Percentiles rank a stretch among this genome's conserved stretches.
These are phyloP conservation scores for Melangyna quadrimaculata DNA, from an alignment of 2,888 invertebrate genomes.

Conservation along the genomic window DNA sequence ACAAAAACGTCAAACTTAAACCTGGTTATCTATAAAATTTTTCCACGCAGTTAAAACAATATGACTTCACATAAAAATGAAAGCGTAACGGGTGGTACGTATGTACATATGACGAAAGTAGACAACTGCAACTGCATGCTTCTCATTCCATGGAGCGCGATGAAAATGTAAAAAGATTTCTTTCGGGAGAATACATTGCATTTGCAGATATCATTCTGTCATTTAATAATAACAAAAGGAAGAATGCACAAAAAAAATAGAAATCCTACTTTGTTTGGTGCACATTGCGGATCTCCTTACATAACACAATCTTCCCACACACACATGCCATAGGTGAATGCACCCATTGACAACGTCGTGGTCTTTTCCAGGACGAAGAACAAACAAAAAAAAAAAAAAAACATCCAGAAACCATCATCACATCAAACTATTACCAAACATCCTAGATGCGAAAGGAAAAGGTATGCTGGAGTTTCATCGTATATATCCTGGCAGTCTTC, in stretches of 20 bases:
- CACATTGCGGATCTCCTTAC: conserved; percentile 24
- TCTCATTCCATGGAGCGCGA: neutral
- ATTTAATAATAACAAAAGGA: conserved; percentile 76
- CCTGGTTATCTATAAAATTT: conserved; percentile 45
- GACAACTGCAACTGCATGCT: neutral
- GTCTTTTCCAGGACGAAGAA: conserved; percentile 19
- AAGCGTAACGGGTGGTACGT: conserved; percentile 5
- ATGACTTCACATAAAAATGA: conserved; percentile 60
- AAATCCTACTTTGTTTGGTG: conserved; percentile 40
- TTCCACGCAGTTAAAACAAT: conserved; percentile 60
- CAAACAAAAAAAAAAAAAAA: neutral
- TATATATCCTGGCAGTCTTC: conserved; percentile 44
- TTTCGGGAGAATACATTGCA: conserved; percentile 75
- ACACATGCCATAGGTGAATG: conserved; percentile 77
- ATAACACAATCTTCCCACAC: conserved; percentile 39
- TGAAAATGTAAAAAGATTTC: conserved; percentile 54
- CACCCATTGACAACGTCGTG: conserved; percentile 76
- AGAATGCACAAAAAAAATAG: conserved; percentile 40
- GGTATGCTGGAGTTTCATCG: conserved; percentile 26
- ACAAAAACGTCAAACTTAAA: conserved; percentile 39
- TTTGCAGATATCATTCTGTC: conserved; percentile 80
- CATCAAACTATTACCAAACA: conserved; percentile 57
- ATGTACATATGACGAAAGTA: neutral
- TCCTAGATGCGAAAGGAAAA: conserved; percentile 38
- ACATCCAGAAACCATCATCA: conserved; percentile 33